These are phyloP conservation scores for Stegostoma tigrinum DNA, from an alignment of 2,113 vertebrate species.

Conservation along the genomic window DNA sequence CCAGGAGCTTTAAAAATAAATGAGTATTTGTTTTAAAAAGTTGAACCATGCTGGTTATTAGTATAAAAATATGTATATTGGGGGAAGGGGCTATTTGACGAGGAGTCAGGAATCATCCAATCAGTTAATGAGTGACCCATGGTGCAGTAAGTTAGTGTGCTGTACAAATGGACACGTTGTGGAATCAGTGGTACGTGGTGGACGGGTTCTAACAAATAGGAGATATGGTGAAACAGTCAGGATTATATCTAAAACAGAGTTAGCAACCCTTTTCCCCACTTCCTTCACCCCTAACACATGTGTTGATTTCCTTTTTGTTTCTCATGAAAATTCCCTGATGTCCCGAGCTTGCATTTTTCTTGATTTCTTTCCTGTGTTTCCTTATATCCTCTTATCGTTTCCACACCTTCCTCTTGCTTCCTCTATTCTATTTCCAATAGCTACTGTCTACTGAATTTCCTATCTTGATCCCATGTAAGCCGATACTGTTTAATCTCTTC, in stretches of 20 bases:
- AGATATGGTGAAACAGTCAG: neutral
- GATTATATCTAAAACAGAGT: neutral
- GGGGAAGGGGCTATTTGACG: neutral
- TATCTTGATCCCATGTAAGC: neutral
- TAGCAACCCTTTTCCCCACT: neutral
- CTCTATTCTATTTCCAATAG: neutral
- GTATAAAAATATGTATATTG: neutral
- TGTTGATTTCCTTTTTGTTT: neutral
- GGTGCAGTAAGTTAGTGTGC: too few species aligned
- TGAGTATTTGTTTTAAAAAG: neutral
- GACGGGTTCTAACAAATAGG: neutral
- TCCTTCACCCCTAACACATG: neutral
- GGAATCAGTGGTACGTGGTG: neutral
- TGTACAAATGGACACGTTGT: neutral
- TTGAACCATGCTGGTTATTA: neutral
- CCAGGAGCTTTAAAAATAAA: neutral
- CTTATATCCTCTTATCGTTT: neutral
- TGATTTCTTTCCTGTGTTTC: neutral
- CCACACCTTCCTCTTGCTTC: neutral
- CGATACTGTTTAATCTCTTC: neutral
- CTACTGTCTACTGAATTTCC: neutral
- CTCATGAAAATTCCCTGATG: neutral
- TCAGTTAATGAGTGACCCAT: neutral
- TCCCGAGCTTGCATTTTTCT: neutral
- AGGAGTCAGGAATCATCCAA: neutral